Conservation (phyloP, 2,113 vertebrate species). For the Thamnaconus septentrionalis region DNA sequence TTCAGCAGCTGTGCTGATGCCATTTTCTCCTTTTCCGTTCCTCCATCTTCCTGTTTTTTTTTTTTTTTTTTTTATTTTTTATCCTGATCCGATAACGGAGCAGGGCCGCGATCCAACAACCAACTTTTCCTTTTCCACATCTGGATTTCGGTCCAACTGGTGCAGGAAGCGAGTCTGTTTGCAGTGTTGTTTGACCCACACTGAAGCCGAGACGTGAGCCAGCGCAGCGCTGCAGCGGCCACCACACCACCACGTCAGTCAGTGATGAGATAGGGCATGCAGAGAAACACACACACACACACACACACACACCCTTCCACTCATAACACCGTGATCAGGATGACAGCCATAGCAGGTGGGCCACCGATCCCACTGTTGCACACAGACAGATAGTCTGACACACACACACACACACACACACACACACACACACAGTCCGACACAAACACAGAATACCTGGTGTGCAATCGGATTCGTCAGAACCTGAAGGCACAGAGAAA, state of each 20-base stretch:
- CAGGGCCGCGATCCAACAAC: constrained; percentile 22
- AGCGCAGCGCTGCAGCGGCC: constrained; percentile 50
- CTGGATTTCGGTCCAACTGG: not conserved
- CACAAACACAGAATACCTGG: constrained; percentile 89
- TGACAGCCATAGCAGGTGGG: constrained; percentile 63
- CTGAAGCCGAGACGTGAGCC: constrained; percentile 48
- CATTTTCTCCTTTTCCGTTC: constrained; percentile 19
- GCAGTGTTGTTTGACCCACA: not conserved
- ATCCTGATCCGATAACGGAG: constrained; percentile 16
- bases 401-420: constrained; percentile 55
- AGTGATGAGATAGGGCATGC: constrained; percentile 66
- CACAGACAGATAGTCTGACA: constrained; percentile 52
- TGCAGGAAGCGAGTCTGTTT: no score
- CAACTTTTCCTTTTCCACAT: constrained; percentile 1
- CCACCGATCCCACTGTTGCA: constrained; percentile 63
- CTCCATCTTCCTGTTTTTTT: constrained; percentile 4
- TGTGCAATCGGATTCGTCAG: constrained; percentile 95
- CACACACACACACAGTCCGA: constrained; percentile 50
- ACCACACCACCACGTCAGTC: constrained; percentile 51
- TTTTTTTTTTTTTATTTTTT: constrained; percentile 10
- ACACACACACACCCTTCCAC: constrained; percentile 17
- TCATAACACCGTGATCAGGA: constrained; percentile 58
- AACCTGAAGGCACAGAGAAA: constrained; percentile 90
- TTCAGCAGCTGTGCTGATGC: constrained; percentile 19
- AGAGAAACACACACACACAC: constrained; percentile 24